phyloP scores from a whole-genome alignment of 2,113 vertebrate species.

The Rhombomys opimus region DNA sequence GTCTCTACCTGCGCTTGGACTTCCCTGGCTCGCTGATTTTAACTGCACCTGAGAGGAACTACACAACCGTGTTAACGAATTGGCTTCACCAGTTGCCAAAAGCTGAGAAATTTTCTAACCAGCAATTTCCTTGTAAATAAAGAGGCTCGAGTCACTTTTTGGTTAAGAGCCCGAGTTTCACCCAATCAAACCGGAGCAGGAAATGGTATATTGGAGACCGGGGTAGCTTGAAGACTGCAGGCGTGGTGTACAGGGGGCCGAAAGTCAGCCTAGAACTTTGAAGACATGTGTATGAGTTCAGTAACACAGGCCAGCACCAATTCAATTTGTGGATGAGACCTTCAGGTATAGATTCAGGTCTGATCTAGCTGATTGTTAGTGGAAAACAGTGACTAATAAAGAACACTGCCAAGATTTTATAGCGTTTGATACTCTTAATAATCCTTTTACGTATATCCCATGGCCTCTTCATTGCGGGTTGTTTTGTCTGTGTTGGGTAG shows the following conservation, averaged over 20 bases:
- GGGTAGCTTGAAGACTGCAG: background rate
- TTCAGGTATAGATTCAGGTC: background rate
- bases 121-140: slow-evolving; percentile 52
- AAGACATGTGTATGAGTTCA: slow-evolving; percentile 25
- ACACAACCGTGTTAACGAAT: slow-evolving; percentile 26
- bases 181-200: slow-evolving; percentile 36
- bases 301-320: background rate
- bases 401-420: background rate
- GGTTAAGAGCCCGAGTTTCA: slow-evolving; percentile 23
- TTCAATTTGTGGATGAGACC: background rate
- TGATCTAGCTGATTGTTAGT: background rate
- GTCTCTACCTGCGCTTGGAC: background rate
- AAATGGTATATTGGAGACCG: background rate
- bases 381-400: background rate
- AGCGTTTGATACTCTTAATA: slow-evolving; percentile 14
- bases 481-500: background rate
- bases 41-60: background rate
- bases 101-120: slow-evolving; percentile 22
- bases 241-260: background rate
- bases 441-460: background rate
- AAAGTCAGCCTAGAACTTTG: background rate
- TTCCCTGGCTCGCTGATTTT: background rate
- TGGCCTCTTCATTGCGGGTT: slow-evolving; percentile 12
- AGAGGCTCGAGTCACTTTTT: slow-evolving; percentile 37
- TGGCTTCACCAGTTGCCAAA: slow-evolving; percentile 5